Conservation (phyloP, 2,797 vertebrate genomes). For the Argentina silus region DNA sequence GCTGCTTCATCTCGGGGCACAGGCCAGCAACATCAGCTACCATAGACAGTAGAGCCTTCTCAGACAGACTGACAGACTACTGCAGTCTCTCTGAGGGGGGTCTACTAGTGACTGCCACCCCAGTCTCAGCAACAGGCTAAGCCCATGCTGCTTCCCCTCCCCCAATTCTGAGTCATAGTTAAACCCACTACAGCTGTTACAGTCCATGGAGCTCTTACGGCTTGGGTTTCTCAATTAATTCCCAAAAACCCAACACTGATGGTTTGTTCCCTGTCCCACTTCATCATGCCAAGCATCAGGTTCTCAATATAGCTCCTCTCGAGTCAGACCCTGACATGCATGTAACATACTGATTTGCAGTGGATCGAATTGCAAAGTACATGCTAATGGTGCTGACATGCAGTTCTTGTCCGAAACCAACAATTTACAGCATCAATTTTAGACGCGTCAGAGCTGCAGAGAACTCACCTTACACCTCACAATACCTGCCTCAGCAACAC, state of each 20-base stretch:
- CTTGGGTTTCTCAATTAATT: constrained; percentile 9
- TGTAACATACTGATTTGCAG: too few species aligned
- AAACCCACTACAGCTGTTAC: constrained; percentile 7
- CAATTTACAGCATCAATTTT: neutral
- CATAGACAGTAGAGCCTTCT: too few species aligned
- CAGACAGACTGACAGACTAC: too few species aligned
- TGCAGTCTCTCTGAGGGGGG: too few species aligned
- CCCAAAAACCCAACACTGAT: neutral
- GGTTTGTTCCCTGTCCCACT: neutral
- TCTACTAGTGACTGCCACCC: too few species aligned
- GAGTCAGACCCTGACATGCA: too few species aligned
- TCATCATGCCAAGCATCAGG: neutral
- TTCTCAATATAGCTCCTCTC: neutral
- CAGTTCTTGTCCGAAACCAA: neutral
- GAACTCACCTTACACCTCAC: neutral
- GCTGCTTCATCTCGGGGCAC: neutral
- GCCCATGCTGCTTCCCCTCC: neutral
- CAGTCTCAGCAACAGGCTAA: neutral
- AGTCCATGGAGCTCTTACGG: too few species aligned
- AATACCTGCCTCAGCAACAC: neutral
- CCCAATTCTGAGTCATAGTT: neutral
- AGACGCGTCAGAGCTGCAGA: neutral
- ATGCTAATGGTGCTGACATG: too few species aligned
- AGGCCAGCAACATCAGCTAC: neutral
- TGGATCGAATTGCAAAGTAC: too few species aligned